Conservation (phyloP, 2,797 vertebrate genomes). For the Rhabdomys pumilio region DNA sequence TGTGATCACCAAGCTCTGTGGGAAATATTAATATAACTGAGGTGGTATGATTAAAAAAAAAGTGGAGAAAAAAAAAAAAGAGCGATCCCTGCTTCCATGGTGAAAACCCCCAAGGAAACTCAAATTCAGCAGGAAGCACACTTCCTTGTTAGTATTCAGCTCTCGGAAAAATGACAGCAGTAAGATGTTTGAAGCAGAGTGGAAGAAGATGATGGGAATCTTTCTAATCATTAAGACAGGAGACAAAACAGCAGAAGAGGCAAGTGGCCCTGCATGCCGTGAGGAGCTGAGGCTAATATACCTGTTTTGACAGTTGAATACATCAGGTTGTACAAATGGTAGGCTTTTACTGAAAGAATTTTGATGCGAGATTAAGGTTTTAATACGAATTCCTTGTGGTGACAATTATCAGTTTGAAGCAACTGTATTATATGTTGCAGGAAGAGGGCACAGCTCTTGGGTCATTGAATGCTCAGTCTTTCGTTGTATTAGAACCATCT, state of each 20-base stretch:
- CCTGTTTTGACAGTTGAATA: constrained; percentile 85
- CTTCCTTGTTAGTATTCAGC: constrained; percentile 83
- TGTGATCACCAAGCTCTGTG: constrained; percentile 80
- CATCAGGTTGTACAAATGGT: constrained; percentile 85
- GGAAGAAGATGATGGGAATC: constrained; percentile 85
- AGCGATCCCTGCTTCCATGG: constrained; percentile 73
- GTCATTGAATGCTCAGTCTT: constrained; percentile 79
- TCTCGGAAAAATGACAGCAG: constrained; percentile 85
- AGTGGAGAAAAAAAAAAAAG: background rate
- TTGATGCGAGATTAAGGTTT: constrained; percentile 87
- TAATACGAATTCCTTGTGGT: constrained; percentile 87
- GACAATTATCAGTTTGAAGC: constrained; percentile 87
- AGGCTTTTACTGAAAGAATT: constrained; percentile 88
- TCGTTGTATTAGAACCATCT: constrained; percentile 74
- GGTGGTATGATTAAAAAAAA: constrained; percentile 76
- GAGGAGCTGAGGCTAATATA: constrained; percentile 85
- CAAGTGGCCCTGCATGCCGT: constrained; percentile 74
- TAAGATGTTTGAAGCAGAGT: constrained; percentile 80
- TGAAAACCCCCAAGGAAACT: constrained; percentile 84
- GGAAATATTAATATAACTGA: constrained; percentile 85
- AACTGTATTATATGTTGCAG: constrained; percentile 80
- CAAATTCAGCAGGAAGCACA: constrained; percentile 70
- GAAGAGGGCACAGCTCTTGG: constrained; percentile 81
- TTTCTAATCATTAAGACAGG: constrained; percentile 85
- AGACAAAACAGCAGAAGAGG: constrained; percentile 81